Evolutionary conservation across 2,113 vertebrate genomes (phyloP).

Genomic region (Cacatua alba): DNA sequence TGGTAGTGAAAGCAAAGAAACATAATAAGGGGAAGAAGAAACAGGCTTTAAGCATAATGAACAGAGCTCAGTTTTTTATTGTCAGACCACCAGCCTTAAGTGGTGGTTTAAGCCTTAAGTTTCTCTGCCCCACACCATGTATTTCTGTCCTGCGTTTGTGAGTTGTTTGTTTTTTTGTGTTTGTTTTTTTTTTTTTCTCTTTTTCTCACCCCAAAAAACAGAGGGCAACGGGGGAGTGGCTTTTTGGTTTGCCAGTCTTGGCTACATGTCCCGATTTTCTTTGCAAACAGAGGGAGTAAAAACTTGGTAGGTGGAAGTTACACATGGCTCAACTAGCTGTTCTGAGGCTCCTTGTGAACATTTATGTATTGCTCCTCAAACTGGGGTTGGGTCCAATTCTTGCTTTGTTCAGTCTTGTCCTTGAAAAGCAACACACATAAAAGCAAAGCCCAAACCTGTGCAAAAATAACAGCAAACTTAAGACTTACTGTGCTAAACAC

Average conservation of each 20-base stretch:
- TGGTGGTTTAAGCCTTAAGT: neutral
- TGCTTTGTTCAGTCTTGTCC: neutral
- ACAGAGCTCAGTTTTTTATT: neutral
- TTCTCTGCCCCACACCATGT: fast-evolving
- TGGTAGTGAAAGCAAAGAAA: neutral
- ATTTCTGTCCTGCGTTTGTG: neutral
- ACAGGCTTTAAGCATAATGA: neutral
- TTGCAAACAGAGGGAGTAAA: neutral
- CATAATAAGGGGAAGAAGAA: neutral
- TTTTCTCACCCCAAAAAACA: fast-evolving
- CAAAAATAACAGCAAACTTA: neutral
- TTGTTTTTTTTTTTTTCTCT: neutral
- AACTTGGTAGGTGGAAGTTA: neutral
- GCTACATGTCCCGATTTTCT: neutral
- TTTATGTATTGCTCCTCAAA: neutral
- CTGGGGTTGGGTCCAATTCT: neutral
- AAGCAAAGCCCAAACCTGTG: neutral
- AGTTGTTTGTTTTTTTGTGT: neutral
- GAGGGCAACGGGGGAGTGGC: neutral
- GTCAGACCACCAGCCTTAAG: neutral
- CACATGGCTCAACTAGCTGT: fast-evolving
- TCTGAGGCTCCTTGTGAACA: neutral
- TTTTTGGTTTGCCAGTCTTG: neutral
- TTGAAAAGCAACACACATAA: neutral
- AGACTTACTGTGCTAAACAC: neutral